These are phyloP conservation scores for Episyrphus balteatus DNA, from an alignment of 1,140 invertebrate species.

Conservation along the genomic window DNA sequence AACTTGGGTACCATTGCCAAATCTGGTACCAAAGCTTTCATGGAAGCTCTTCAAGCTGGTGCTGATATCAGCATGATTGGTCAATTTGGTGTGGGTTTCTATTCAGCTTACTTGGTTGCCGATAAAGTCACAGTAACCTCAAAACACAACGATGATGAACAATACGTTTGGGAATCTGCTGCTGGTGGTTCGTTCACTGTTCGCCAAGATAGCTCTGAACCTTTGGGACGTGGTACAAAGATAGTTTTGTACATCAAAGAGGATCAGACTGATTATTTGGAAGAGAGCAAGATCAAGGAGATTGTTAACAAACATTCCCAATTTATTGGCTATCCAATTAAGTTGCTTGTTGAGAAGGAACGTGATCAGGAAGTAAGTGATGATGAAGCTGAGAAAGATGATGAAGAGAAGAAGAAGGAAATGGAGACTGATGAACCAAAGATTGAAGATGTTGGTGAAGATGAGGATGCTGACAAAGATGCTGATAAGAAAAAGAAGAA, in stretches of 20 bases:
- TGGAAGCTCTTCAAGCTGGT: constrained; percentile 82
- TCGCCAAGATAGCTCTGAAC: constrained; percentile 51
- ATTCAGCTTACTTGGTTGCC: constrained; percentile 89
- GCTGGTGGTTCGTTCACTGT: constrained; percentile 85
- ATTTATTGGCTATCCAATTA: constrained; percentile 96
- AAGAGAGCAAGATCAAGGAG: constrained; percentile 85
- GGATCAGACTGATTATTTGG: constrained; percentile 74
- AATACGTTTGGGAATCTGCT: constrained; percentile 81
- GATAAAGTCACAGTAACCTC: constrained; percentile 83
- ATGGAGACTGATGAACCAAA: constrained; percentile 62
- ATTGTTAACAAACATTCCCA: constrained; percentile 96
- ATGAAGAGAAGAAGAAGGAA: constrained; percentile 42
- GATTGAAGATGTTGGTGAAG: constrained; percentile 78
- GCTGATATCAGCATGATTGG: constrained; percentile 91
- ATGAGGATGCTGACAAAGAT: constrained; percentile 63
- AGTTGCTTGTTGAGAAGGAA: constrained; percentile 79
- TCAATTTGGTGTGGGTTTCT: constrained; percentile 92
- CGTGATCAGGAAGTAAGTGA: constrained; percentile 86
- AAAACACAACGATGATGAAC: constrained; percentile 89
- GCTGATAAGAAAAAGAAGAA: constrained; percentile 83
- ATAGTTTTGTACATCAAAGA: constrained; percentile 81
- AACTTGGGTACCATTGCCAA: constrained; percentile 89
- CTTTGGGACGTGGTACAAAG: constrained; percentile 69
- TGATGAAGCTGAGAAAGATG: constrained; percentile 66
- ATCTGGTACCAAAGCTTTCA: constrained; percentile 87